Conservation (phyloP, 2,888 invertebrate species). For the Heliconius erato region DNA sequence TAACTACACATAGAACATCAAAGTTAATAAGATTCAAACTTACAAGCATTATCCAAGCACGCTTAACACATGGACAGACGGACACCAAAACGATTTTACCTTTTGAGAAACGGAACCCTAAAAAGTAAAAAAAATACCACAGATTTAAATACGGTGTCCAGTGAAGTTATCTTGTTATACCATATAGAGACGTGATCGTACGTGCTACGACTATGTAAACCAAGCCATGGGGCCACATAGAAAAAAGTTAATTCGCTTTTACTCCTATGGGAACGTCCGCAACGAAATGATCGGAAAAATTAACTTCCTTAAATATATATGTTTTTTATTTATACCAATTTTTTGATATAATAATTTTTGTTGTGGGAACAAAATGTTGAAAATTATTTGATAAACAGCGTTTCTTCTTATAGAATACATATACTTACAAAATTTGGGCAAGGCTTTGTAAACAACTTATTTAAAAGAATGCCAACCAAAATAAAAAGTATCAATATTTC, state of each 20-base stretch:
- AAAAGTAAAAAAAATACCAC: background rate
- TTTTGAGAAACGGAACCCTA: too few relatives aligned
- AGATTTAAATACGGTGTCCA: conserved; percentile 28
- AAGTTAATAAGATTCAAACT: too few relatives aligned
- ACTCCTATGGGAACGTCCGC: background rate
- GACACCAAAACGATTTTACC: too few relatives aligned
- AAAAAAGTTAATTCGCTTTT: conserved; percentile 26
- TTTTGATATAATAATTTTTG: background rate
- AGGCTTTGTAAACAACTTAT: background rate
- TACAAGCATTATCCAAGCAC: too few relatives aligned
- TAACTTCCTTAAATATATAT: conserved; percentile 8
- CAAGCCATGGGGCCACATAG: conserved; percentile 17
- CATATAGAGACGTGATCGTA: conserved; percentile 5
- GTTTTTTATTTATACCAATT: background rate
- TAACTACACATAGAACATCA: too few relatives aligned
- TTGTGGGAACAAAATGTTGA: background rate
- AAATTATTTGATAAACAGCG: background rate
- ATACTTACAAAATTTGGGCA: background rate
- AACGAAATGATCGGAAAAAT: background rate
- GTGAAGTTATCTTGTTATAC: conserved; percentile 16
- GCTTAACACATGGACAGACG: too few relatives aligned
- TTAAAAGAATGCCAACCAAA: background rate
- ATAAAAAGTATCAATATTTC: background rate
- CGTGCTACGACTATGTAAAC: conserved; percentile 22
- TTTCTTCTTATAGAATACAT: background rate